These are phyloP conservation scores for Bombycilla garrulus DNA, from an alignment of 2,113 vertebrate species.

Conservation along the genomic window DNA sequence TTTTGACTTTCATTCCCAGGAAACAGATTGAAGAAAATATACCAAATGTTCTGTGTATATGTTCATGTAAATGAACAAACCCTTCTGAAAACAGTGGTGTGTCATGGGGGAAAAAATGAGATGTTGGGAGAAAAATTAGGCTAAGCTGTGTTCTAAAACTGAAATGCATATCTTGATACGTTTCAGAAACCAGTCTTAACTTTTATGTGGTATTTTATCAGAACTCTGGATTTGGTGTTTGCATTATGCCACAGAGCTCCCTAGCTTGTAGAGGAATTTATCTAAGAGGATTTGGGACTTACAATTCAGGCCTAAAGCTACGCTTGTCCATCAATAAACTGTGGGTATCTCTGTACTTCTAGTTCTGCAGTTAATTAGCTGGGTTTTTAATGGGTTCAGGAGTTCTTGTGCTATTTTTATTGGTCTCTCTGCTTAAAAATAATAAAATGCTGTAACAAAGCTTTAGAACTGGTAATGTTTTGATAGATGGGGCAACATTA, in stretches of 20 bases:
- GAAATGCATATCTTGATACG: neutral
- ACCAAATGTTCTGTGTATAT: neutral
- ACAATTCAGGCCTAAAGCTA: slow-evolving; percentile 47
- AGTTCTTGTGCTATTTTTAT: neutral
- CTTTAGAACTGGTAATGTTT: neutral
- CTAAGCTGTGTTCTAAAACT: neutral
- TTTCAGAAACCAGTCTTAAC: slow-evolving; percentile 1
- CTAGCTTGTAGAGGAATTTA: slow-evolving; percentile 31
- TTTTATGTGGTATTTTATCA: neutral
- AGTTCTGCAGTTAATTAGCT: slow-evolving; percentile 36
- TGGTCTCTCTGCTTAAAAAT: neutral
- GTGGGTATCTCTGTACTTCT: neutral
- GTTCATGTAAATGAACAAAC: neutral
- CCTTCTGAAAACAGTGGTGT: neutral
- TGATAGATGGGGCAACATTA: neutral
- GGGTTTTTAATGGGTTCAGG: neutral
- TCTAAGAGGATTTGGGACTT: slow-evolving; percentile 57
- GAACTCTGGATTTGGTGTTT: neutral
- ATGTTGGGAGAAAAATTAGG: neutral
- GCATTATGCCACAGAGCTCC: slow-evolving; percentile 5
- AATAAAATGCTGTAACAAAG: neutral
- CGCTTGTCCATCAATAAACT: slow-evolving; percentile 19
- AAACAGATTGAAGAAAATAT: neutral
- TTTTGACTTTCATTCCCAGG: neutral
- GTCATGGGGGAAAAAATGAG: neutral